These are phyloP conservation scores for Nyctalus aviator DNA, from an alignment of 2,797 vertebrate genomes.

Conservation along the genomic window DNA sequence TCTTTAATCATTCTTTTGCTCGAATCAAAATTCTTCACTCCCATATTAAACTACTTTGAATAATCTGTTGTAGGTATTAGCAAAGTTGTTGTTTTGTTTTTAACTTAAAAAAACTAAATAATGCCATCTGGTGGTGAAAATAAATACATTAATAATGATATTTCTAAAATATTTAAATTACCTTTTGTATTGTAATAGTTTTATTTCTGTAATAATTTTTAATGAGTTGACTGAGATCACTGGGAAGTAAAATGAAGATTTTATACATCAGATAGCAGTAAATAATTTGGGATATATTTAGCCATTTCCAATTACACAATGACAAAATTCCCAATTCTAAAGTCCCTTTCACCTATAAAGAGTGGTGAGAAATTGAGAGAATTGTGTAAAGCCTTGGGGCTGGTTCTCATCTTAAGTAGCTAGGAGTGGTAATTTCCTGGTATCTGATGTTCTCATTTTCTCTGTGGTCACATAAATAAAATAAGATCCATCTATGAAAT, in stretches of 20 bases:
- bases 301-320: not conserved
- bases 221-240: conserved; percentile 20
- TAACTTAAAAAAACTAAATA: conserved; percentile 78
- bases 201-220: not conserved
- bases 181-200: not conserved
- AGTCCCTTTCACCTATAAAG: not conserved
- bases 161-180: not conserved
- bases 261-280: not conserved
- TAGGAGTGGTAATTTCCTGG: not conserved
- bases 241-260: conserved; percentile 21
- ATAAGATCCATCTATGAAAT: not conserved
- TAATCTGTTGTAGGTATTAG: not conserved
- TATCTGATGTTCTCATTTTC: conserved; percentile 3
- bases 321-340: conserved; percentile 6
- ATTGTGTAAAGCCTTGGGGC: not conserved
- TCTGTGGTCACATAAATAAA: conserved; percentile 24
- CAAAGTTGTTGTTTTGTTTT: not conserved
- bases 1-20: conserved; percentile 62
- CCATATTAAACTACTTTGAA: not conserved
- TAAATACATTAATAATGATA: conserved; percentile 22
- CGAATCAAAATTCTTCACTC: conserved; percentile 53
- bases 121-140: conserved; percentile 85
- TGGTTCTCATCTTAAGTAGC: not conserved
- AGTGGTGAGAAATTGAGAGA: conserved; percentile 17
- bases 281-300: conserved; percentile 25